phyloP scores from a whole-genome alignment of 2,113 vertebrate species.

The Heterotis niloticus region DNA sequence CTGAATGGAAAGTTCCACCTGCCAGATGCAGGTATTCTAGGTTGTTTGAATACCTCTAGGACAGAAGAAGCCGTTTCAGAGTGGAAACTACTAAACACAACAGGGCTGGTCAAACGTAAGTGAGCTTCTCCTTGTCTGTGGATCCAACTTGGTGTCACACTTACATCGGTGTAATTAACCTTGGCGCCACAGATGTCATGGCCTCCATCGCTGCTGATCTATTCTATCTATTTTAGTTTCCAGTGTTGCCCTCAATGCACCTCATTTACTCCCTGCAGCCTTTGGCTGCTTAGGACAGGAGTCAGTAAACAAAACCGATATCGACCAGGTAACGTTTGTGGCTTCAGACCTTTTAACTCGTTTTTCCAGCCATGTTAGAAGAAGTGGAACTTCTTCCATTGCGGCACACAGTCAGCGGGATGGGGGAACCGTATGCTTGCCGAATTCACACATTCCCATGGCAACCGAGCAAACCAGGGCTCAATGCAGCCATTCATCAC shows the following conservation, averaged over 20 bases:
- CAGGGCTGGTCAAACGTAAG: conserved; percentile 68
- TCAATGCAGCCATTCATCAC: conserved; percentile 26
- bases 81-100: conserved; percentile 72
- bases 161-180: background rate
- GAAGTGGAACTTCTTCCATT: conserved; percentile 51
- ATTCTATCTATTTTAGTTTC: background rate
- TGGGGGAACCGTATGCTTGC: conserved; percentile 80
- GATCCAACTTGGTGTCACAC: conserved; percentile 9
- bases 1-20: background rate
- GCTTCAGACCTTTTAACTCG: background rate
- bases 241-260: background rate
- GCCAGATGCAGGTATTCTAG: conserved; percentile 63
- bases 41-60: conserved; percentile 74
- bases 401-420: conserved; percentile 86
- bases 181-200: background rate
- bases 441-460: conserved; percentile 88
- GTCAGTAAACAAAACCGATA: background rate
- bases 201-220: background rate
- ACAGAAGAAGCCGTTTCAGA: conserved; percentile 80
- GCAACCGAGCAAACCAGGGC: conserved; percentile 65
- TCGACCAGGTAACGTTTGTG: background rate
- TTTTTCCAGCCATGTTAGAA: background rate
- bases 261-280: background rate
- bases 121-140: background rate
- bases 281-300: background rate